Percentiles rank a stretch among this genome's conserved stretches.
Conservation (phyloP, 2,113 vertebrate species). For the Elanoides forficatus region DNA sequence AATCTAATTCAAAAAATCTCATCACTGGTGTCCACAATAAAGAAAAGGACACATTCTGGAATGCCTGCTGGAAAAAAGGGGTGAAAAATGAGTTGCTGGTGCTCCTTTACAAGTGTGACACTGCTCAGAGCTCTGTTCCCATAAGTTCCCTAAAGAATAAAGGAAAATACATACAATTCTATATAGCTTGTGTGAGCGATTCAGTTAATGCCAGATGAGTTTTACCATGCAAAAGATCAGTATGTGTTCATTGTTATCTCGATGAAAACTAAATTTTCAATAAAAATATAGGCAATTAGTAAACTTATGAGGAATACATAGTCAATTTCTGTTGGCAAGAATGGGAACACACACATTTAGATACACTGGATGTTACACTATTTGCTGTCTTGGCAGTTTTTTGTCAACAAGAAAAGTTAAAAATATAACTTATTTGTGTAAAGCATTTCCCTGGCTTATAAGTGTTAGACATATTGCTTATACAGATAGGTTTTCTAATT, state of each 20-base stretch:
- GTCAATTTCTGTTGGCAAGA: background rate
- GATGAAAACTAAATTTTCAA: background rate
- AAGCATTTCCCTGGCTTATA: background rate
- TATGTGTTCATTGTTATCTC: background rate
- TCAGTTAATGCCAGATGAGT: background rate
- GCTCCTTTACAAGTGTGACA: background rate
- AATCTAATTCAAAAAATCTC: background rate
- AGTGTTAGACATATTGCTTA: background rate
- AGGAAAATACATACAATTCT: background rate
- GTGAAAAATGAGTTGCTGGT: background rate
- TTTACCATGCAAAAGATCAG: background rate
- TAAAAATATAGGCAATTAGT: background rate
- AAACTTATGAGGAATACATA: background rate
- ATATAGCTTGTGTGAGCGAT: background rate
- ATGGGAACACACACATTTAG: background rate
- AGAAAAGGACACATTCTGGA: background rate
- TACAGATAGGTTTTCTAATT: background rate
- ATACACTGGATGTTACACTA: constrained; percentile 9
- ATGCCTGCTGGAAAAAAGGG: background rate
- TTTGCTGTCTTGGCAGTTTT: background rate
- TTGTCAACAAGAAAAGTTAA: background rate
- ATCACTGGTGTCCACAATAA: background rate
- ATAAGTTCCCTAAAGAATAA: background rate
- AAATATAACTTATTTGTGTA: background rate
- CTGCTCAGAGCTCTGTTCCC: background rate